Base-by-base conservation (phyloP, 2,113 vertebrate genomes). In the Nibea albiflora region DNA sequence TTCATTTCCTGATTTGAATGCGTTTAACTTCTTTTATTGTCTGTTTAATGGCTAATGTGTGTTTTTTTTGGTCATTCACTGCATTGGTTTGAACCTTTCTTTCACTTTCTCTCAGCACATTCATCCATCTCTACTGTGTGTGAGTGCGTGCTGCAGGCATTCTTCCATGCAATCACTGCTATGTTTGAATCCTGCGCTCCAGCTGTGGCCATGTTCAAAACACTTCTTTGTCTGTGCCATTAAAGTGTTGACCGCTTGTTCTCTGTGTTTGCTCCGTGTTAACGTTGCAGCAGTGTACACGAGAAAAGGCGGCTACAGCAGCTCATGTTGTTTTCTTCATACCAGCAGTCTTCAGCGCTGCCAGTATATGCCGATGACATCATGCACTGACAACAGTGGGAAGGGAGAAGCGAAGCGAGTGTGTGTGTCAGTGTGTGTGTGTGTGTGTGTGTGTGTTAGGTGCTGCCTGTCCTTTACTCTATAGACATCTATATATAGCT, bases 401-500 rank as follows among this genome's bases (percentile, higher is more conserved):
- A 49, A 72, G 42, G 26, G 42, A 66, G 62, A 26, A 77, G 67
- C 17, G 24, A 56, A 52, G 26, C 11, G 42, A 17, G 46, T 15
- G 69, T 9, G 31, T 35, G 31, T 35, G 31, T 31, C 4, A 5
- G 31, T 31, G 70, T 65, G 54, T 24, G 6, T 46, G 54, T 63
- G 31, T 70, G 78, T 28, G 61, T 74, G 70, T 65, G 54, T 24
- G 6, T 46, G 54, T 63, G 31, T 70, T 68, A 68, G 44, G 57
- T 80, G 73, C 50, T 35, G 77, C 77, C 78, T 82, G 86, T 85
- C 77, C 84, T 80, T 67, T 88, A 87, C 80, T 87, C 81, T 90
- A 90, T 83, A 85, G 72, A 91, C 75, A 50, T 90, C 90, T 92
- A 94, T 93, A 90, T 90, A 89, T 94, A 94, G 90, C 86, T 61